Evolutionary conservation across 2,888 invertebrate species (phyloP).

Genomic region (Alitta virens): DNA sequence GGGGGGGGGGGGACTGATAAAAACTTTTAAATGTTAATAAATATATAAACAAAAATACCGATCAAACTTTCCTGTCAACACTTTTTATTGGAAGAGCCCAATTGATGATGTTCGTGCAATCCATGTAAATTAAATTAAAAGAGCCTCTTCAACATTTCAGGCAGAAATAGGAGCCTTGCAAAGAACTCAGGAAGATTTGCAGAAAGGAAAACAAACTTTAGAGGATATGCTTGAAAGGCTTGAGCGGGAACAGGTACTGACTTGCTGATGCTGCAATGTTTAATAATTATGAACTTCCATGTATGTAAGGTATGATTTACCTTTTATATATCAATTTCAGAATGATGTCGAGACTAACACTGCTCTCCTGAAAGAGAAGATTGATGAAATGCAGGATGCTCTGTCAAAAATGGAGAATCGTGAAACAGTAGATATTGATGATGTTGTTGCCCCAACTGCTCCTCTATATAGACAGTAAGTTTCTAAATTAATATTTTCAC

Average conservation of each 20-base stretch:
- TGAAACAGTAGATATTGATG: constrained; percentile 74
- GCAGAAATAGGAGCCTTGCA: constrained; percentile 56
- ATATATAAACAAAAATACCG: too few species aligned
- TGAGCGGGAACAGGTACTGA: constrained; percentile 47
- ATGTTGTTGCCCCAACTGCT: constrained; percentile 93
- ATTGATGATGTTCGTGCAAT: too few species aligned
- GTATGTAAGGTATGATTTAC: too few species aligned
- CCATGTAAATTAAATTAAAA: too few species aligned
- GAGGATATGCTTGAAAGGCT: constrained; percentile 74
- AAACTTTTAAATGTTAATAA: too few species aligned
- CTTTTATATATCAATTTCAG: constrained; percentile 53
- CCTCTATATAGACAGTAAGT: constrained; percentile 90
- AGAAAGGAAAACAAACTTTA: constrained; percentile 75
- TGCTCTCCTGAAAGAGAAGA: constrained; percentile 71
- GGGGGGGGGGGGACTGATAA: too few species aligned
- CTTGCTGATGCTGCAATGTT: background rate
- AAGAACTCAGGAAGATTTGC: constrained; percentile 52
- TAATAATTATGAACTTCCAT: too few species aligned
- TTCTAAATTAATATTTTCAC: too few species aligned
- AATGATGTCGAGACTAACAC: constrained; percentile 82
- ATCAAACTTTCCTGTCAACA: too few species aligned
- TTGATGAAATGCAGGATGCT: constrained; percentile 46
- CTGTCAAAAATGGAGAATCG: constrained; percentile 44
- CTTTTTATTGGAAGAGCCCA: too few species aligned
- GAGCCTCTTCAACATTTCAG: too few species aligned